Evolutionary conservation across 2,888 invertebrate species (phyloP).

Genomic region (Ceriagrion tenellum): DNA sequence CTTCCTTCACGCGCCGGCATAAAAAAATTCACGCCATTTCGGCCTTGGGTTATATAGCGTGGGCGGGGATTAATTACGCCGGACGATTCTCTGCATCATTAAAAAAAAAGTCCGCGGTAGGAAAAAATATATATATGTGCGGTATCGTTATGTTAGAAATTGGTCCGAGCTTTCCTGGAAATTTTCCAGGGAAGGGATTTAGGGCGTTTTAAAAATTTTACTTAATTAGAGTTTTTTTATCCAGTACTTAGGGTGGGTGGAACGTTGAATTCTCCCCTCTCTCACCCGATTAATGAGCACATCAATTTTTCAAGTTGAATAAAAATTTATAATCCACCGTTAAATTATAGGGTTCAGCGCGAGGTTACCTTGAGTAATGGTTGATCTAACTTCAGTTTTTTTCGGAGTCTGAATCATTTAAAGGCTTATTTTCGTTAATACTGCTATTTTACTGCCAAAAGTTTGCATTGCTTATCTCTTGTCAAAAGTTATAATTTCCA

Average conservation of each 20-base stretch:
- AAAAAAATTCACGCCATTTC: not conserved
- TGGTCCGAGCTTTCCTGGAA: not conserved
- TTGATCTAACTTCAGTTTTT: not conserved
- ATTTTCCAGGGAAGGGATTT: not conserved
- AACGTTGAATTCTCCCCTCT: not conserved
- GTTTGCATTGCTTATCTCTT: no score
- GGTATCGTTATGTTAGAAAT: not conserved
- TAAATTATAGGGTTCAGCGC: not conserved
- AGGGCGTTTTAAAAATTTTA: constrained; percentile 3
- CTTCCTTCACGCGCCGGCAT: not conserved
- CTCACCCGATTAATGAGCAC: not conserved
- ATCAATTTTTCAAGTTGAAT: not conserved
- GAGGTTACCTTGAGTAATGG: not conserved
- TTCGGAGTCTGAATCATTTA: not conserved
- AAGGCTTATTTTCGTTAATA: no score
- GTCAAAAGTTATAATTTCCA: no score
- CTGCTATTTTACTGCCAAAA: no score
- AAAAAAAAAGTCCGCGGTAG: not conserved
- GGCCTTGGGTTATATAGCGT: constrained; percentile 32
- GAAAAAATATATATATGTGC: not conserved
- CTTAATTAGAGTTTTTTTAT: constrained; percentile 5
- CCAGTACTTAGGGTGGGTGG: not conserved
- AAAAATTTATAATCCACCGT: not conserved
- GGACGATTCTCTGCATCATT: not conserved
- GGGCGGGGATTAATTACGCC: constrained; percentile 41